Evolutionary conservation across 2,113 vertebrate species (phyloP).

Genomic region (Eudyptes chrysolophus): DNA sequence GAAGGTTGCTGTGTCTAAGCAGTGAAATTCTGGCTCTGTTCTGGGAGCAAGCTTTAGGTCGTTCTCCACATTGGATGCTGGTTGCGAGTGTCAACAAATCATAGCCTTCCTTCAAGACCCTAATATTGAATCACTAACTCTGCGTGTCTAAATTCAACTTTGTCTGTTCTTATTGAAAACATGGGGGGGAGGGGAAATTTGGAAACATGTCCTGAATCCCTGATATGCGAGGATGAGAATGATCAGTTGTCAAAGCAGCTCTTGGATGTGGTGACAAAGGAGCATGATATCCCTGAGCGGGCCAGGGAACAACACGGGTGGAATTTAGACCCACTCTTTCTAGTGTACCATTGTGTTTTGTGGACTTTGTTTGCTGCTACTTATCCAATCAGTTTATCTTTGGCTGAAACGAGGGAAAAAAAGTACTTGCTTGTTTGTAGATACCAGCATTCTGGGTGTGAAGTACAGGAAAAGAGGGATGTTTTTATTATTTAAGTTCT

Average conservation of each 20-base stretch:
- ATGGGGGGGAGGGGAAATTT: accelerated
- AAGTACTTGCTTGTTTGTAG: background rate
- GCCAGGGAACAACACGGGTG: background rate
- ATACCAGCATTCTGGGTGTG: background rate
- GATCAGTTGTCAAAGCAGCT: background rate
- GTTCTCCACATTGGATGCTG: background rate
- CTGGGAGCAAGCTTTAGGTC: background rate
- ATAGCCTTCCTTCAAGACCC: background rate
- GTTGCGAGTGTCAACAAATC: background rate
- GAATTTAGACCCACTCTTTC: background rate
- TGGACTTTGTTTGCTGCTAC: background rate
- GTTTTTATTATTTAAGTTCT: background rate
- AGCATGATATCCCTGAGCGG: background rate
- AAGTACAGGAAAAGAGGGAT: background rate
- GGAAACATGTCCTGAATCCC: background rate
- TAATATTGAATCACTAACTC: background rate
- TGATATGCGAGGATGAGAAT: background rate
- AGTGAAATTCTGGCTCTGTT: background rate
- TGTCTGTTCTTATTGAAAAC: background rate
- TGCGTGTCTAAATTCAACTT: background rate
- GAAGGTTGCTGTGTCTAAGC: background rate
- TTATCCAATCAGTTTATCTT: background rate
- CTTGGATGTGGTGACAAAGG: background rate
- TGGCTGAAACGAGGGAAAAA: background rate
- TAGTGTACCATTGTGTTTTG: background rate